Percentiles rank a stretch among this genome's conserved stretches.
phyloP scores from a whole-genome alignment of 2,113 vertebrate genomes.

The Hemiprocne comata region DNA sequence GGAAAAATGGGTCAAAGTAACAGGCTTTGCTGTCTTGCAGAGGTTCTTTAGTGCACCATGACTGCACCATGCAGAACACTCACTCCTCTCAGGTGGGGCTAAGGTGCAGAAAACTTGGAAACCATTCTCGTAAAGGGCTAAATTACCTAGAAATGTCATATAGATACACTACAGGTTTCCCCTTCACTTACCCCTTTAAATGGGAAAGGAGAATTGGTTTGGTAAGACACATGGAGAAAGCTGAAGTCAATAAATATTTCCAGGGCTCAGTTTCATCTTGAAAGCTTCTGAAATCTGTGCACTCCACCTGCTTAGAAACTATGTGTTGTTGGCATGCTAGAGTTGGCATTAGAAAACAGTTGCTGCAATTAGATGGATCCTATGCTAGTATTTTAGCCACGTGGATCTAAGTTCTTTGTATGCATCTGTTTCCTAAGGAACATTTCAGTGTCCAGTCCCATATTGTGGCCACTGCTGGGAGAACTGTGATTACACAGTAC shows the following conservation, averaged over 20 bases:
- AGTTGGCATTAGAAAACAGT: neutral
- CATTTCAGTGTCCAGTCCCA: neutral
- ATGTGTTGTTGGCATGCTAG: neutral
- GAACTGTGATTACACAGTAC: neutral
- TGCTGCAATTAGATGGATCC: neutral
- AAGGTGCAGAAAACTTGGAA: neutral
- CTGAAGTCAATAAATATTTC: neutral
- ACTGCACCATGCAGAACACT: neutral
- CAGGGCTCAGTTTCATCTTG: neutral
- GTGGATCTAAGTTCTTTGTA: neutral
- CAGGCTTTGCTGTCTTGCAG: neutral
- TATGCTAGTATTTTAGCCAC: neutral
- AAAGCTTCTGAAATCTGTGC: neutral
- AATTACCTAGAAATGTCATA: neutral
- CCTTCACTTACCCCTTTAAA: neutral
- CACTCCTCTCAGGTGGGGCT: neutral
- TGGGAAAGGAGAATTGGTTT: neutral
- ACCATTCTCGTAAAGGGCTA: neutral
- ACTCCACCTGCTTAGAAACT: neutral
- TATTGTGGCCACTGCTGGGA: neutral
- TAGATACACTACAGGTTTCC: neutral
- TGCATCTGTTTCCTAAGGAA: neutral
- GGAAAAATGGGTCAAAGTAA: neutral
- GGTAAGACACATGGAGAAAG: neutral
- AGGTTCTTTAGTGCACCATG: neutral